Evolutionary conservation across 2,797 vertebrate species (phyloP), one percentile per base, ranked within the genome.

Genomic region (Myotis daubentonii): DNA sequence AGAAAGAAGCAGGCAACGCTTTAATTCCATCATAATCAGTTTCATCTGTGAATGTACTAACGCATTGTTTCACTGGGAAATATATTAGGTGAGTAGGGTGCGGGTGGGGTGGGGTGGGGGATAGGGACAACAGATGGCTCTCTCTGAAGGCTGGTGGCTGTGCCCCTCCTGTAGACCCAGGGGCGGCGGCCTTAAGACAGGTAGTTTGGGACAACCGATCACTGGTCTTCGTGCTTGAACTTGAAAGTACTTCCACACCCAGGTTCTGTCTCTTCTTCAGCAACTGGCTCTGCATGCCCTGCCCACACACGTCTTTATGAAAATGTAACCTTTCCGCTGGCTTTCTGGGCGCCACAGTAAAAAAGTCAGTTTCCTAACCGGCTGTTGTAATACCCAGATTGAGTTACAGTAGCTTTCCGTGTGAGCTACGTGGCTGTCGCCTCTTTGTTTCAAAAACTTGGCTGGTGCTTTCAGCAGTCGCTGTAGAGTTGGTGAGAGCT

Each of bases 11-110:
- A 71, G 83, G 83, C 82, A 38, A 94, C 36, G 36, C 62, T 86
- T 94, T 96, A 95, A 94, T 91, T 96, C 74, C 86, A 41, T 87
- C 91, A 57, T 95, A 97, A 97, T 96, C 80, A 89, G 80, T 96
- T 97, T 95, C 94, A 70, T 41, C 57, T 95, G 93, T 74, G 83
- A 87, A 74, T 65, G 25, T 49, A 96, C 72, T 72, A 81, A 78
- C 41, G 71, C 15, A 88, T 92, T 88, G 62, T 71, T 84, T 85
- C 8, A 0, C 25, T 76, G 75, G 86, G 80, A 82, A 94, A 75
- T 28, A 51, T 33, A 84, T 87, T 92, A 65, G 71, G 88, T 82
- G 38, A 74, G 66, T 19, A 62, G 66, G 19, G 70, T 6, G 20
- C 25, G 38, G 25, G 36, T 1, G 0, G 33, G 38, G 53, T 62